phyloP scores from a whole-genome alignment of 2,797 vertebrate genomes.

The Enteromius afrohamiltoni region DNA sequence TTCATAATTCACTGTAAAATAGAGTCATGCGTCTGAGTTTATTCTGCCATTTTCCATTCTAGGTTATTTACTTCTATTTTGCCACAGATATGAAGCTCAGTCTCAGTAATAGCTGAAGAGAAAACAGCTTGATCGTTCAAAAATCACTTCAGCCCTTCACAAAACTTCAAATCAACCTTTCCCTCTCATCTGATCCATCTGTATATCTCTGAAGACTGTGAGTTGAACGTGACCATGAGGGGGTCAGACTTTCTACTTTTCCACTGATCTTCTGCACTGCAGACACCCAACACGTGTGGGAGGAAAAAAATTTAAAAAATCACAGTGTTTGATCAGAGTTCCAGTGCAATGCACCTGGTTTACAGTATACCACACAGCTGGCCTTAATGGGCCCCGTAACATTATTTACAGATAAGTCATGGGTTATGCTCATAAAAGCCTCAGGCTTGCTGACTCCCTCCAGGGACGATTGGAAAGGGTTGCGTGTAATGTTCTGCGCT shows the following conservation, averaged over 20 bases:
- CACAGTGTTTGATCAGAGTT: constrained; percentile 12
- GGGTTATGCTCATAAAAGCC: constrained; percentile 59
- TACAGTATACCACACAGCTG: background rate
- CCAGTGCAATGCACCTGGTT: constrained; percentile 13
- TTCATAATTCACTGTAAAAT: constrained; percentile 3
- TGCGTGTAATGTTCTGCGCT: constrained; percentile 11
- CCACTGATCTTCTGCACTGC: background rate
- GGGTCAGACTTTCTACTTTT: background rate
- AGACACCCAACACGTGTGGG: background rate
- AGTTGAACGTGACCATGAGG: background rate
- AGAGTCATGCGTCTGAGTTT: background rate
- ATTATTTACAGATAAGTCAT: constrained; percentile 51
- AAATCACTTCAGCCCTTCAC: background rate
- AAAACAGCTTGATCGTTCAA: background rate
- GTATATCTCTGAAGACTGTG: background rate
- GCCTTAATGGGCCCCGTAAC: constrained; percentile 51
- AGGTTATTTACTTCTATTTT: background rate
- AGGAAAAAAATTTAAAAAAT: background rate
- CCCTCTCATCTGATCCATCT: background rate
- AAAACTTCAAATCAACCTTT: constrained; percentile 17
- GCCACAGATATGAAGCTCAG: background rate
- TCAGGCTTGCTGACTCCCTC: constrained; percentile 53
- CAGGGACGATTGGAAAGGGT: background rate
- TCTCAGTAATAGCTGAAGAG: background rate
- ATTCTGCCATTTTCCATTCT: constrained; percentile 1